Evolutionary conservation across 2,797 vertebrate species (phyloP), one percentile per base, ranked within the genome.

Genomic region (Myiotriccus ornatus): DNA sequence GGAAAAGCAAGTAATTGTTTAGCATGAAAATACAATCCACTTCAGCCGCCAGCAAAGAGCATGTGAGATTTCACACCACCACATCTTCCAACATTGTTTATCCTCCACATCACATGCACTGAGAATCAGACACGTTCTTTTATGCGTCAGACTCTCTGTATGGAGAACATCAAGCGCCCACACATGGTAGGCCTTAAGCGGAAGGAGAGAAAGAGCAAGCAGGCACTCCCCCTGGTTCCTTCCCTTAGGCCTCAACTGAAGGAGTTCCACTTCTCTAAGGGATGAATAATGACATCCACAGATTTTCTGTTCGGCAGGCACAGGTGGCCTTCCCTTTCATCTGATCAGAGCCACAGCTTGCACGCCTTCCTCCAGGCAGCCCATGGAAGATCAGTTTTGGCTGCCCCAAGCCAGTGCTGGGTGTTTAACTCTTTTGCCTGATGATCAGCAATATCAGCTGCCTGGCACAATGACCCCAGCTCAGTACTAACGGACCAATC

Each of bases 71-170:
- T 90, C 81, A 85, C 67, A 81, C 67, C 56, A 89, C 55, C 68
- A 49, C 86, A 85, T 90, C 81, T 92, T 90, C 92, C 86, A 90
- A 95, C 17, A 0, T 79, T 93, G 87, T 93, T 93, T 95, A 87
- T 83, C 56, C 89, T 94, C 76, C 43, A 50, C 41, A 84, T 84
- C 87, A 93, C 74, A 87, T 27, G 56, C 52, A 67, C 52, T 20
- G 24, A 82, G 39, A 87, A 77, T 90, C 81, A 93, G 78, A 49
- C 73, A 73, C 86, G 70, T 47, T 52, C 75, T 91, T 88, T 74
- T 23, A 79, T 53, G 81, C 7, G 0, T 82, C 91, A 87, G 67
- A 70, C 68, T 69, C 43, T 50, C 53, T 81, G 49, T n/a, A 80
- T 16, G 52, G 2, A 0, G 84, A 93, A 81, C 34, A 84, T 30